Evolutionary conservation across 2,797 vertebrate genomes (phyloP).

Genomic region (Rhadinocentrus ornatus): DNA sequence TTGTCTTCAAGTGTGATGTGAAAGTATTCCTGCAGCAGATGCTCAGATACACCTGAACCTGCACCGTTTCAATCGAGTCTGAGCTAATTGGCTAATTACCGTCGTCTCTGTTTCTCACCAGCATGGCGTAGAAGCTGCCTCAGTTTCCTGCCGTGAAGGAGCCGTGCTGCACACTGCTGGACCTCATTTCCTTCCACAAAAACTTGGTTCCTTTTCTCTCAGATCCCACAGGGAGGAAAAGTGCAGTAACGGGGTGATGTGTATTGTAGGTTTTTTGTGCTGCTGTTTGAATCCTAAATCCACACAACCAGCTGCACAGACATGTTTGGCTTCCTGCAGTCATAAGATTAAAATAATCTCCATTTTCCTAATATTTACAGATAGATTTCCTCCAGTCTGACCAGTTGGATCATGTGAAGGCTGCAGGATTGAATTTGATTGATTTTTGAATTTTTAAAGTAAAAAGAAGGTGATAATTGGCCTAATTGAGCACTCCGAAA

Average conservation of each 20-base stretch:
- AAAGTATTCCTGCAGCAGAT: neutral
- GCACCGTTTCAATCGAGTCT: neutral
- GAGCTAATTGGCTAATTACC: neutral
- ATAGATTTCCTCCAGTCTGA: neutral
- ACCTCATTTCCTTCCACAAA: constrained; percentile 8
- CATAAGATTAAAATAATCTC: neutral
- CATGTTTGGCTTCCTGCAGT: neutral
- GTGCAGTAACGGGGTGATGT: neutral
- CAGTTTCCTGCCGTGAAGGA: constrained; percentile 1
- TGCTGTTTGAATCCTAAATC: neutral
- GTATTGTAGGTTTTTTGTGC: neutral
- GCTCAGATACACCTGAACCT: neutral
- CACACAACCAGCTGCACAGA: neutral
- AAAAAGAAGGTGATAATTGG: neutral
- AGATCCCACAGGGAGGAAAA: neutral
- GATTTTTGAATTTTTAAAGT: neutral
- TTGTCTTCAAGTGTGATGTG: neutral
- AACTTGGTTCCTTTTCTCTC: neutral
- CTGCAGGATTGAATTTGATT: too few species aligned
- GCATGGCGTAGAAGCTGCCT: constrained; percentile 57
- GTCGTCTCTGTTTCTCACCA: constrained; percentile 14
- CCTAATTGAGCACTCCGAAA: neutral
- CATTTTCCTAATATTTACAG: neutral
- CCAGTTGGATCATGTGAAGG: neutral
- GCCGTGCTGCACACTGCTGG: constrained; percentile 16